Base-by-base conservation (phyloP, 2,113 vertebrate species). In the Gallinago undulata region DNA sequence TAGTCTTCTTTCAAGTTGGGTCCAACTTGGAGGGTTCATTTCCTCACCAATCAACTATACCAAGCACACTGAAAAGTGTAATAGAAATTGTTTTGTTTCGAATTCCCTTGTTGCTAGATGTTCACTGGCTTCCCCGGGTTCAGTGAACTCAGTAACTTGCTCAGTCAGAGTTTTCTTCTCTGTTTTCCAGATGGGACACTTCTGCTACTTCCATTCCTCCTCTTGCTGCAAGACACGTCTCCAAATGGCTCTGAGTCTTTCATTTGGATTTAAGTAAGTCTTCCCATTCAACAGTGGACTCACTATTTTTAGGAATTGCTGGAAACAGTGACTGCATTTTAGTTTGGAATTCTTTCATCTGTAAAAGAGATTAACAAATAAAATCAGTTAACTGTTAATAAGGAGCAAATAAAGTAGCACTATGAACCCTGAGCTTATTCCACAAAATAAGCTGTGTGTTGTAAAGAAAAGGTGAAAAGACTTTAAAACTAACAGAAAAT, bases 261-360 rank as follows among this genome's bases (percentile, higher is more conserved):
- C 97, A 99, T 92, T 99, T 99, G n/a, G 98, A 98, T 94, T 98
- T 98, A 92, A 99, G 96, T 33, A 98, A 89, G 6, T 98, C 96
- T 91, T 99, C 98, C 99, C 99, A 99, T 92, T 98, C 97, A 14
- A 96, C 86, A 39, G 91, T 74, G 6, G 96, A 79, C 15, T 96
- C 93, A 0, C 95, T 70, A 39, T 89, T 98, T 98, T 98, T 99
- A 33, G 98, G 98, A 97, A 99, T 96, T 75, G 98, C 63, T 67
- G 99, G 99, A 77, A 99, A 99, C 74, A 99, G 28, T 31, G 98
- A 98, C 81, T 99, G 99, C 98, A 99, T 99, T 98, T 99, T 99
- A 95, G 96, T 98, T 81, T 67, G 97, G 94, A 99, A 99, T 94
- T 99, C 99, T 81, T 98, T 97, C 82, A 99, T 94, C 99, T 99